Conservation (phyloP, 2,113 vertebrate species). For the Brachypteracias leptosomus region DNA sequence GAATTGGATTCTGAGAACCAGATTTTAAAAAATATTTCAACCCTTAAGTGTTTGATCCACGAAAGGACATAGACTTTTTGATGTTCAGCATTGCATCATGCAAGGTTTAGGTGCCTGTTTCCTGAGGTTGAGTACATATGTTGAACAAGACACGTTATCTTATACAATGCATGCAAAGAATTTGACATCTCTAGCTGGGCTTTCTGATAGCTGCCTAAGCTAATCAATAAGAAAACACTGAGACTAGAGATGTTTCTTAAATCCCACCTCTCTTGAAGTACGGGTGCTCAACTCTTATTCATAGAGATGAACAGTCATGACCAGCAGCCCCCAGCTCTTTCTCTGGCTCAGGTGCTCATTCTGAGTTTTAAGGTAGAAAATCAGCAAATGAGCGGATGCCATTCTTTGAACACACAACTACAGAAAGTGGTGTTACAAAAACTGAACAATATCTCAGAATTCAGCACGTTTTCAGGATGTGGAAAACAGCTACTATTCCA, state of each 20-base stretch:
- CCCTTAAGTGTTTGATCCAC: not conserved
- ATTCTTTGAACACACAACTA: not conserved
- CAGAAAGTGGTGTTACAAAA: not conserved
- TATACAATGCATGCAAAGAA: not conserved
- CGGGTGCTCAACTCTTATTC: not conserved
- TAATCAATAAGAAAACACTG: not conserved
- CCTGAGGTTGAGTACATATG: not conserved
- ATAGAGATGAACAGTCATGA: not conserved
- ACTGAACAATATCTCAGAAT: not conserved
- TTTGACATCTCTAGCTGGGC: not conserved
- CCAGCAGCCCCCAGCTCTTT: not conserved
- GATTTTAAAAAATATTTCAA: not conserved
- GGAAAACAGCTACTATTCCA: not conserved
- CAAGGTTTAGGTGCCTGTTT: not conserved
- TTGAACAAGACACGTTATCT: not conserved
- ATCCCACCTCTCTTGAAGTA: not conserved
- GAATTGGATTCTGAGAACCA: not conserved
- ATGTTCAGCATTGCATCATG: not conserved
- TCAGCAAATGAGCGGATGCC: not conserved
- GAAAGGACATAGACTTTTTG: not conserved
- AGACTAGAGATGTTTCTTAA: not conserved
- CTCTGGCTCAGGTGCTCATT: not conserved
- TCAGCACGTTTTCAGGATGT: not conserved
- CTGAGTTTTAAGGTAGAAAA: not conserved
- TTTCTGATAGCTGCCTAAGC: not conserved